phyloP scores from a whole-genome alignment of 2,797 vertebrate species.

The Ceryle rudis region DNA sequence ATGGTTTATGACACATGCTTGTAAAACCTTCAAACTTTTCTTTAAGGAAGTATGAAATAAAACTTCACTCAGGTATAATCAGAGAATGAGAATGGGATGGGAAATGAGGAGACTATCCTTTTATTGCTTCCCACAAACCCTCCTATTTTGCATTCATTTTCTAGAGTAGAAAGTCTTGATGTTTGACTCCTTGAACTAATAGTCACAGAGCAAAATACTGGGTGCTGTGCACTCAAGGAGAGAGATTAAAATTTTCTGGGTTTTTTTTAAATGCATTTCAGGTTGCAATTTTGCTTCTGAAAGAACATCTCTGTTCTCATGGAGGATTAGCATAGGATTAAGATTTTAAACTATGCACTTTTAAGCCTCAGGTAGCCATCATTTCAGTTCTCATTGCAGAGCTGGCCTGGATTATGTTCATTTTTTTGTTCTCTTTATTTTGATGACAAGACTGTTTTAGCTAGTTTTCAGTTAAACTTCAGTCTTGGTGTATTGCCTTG shows the following conservation, averaged over 20 bases:
- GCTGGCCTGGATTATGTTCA: not conserved
- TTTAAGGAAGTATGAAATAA: not conserved
- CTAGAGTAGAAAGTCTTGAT: not conserved
- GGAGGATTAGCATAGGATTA: not conserved
- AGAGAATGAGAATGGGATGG: too few species aligned
- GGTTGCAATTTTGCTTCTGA: not conserved
- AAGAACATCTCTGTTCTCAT: fast-evolving
- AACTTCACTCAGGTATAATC: not conserved
- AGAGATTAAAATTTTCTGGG: not conserved
- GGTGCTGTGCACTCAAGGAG: not conserved
- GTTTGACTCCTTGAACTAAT: not conserved
- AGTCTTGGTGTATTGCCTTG: not conserved
- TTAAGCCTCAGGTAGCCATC: not conserved
- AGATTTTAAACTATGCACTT: not conserved
- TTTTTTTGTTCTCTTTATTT: not conserved
- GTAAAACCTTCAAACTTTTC: not conserved
- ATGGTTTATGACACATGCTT: too few species aligned
- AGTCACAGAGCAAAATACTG: not conserved
- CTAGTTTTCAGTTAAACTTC: not conserved
- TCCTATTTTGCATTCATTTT: not conserved
- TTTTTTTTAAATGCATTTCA: not conserved
- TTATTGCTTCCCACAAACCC: not conserved
- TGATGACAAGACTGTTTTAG: not conserved
- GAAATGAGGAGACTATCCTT: not conserved
- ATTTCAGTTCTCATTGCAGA: not conserved